Conservation (phyloP, 1,140 invertebrate species). For the Drosophila nikananu region DNA sequence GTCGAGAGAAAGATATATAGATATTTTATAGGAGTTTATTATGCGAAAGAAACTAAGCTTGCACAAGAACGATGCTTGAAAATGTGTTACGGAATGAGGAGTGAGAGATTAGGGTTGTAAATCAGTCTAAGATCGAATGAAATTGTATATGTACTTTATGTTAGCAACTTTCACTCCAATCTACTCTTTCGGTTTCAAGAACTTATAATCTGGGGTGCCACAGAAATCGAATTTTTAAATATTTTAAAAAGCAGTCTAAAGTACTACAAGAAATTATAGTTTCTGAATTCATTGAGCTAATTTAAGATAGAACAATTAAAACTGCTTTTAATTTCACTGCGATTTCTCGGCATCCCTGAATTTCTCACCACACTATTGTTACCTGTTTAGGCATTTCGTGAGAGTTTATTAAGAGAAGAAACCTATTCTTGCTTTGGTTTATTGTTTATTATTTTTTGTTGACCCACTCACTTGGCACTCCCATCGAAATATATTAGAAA, state of each 20-base stretch:
- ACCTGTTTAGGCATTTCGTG: slow-evolving; percentile 46
- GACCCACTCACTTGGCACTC: slow-evolving; percentile 1
- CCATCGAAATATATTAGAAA: slow-evolving; percentile 2
- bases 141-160: background rate
- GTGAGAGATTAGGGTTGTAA: slow-evolving; percentile 37
- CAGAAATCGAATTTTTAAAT: background rate
- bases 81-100: slow-evolving; percentile 37
- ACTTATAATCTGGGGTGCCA: background rate
- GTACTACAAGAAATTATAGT: background rate
- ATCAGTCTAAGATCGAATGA: slow-evolving; percentile 11
- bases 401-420: slow-evolving; percentile 36
- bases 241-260: background rate
- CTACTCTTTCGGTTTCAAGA: slow-evolving; percentile 36
- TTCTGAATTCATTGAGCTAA: background rate
- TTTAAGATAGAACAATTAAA: background rate
- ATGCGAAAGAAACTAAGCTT: slow-evolving; percentile 38
- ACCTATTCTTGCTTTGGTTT: background rate
- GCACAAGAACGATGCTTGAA: slow-evolving; percentile 26
- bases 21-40: slow-evolving; percentile 73
- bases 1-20: slow-evolving; percentile 27
- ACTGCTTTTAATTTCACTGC: background rate
- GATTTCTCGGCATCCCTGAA: background rate
- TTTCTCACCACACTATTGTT: background rate
- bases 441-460: background rate
- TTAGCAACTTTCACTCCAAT: slow-evolving; percentile 3